Evolutionary conservation across 2,797 vertebrate species (phyloP), one percentile per base, ranked within the genome.

Genomic region (Leptoclinus maculatus): DNA sequence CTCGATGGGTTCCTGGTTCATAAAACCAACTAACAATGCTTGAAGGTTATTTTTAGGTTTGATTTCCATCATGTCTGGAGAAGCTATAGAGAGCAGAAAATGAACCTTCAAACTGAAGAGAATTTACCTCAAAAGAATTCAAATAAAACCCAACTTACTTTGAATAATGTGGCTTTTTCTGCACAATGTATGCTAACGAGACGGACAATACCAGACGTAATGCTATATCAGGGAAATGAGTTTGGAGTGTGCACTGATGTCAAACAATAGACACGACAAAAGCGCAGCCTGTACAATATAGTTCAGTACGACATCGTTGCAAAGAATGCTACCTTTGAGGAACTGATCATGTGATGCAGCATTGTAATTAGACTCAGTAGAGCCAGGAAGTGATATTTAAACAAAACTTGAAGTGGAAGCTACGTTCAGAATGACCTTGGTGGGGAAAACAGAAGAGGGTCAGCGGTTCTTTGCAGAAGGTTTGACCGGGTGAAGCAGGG

Each of bases 1-100:
- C 79, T 74, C 76, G 4, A 17, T 83, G 63, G 76, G 71, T 74
- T 59, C 0, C 59, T 25, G 41, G 54, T 78, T 88, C 80, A 75
- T 66, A 51, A 66, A 72, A 66, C 34, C 9, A 47, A 76, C 74
- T 38, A 66, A 71, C 56, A 71, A 32, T 17, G 43, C 19, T 47
- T 0, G 0, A 19, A 51, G 53, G 34, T 62, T 82, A 77, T 79
- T 78, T 80, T 78, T 74, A 74, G 62, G 32, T 45, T 72, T 51
- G 2, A 54, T 83, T 79, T 80, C 53, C 79, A 65, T 79, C 34
- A 9, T 74, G 63, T 67, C 36, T 70, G 66, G 17, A 57, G 38
- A 73, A 49, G 77, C 64, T 32, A 51, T 19, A 29, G 4, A 80
- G 58, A 69, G 63, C 71, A 64, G 21, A 39, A 72, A 75, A 77